Base-by-base conservation (phyloP, 2,888 invertebrate species). In the Apeira syringaria region DNA sequence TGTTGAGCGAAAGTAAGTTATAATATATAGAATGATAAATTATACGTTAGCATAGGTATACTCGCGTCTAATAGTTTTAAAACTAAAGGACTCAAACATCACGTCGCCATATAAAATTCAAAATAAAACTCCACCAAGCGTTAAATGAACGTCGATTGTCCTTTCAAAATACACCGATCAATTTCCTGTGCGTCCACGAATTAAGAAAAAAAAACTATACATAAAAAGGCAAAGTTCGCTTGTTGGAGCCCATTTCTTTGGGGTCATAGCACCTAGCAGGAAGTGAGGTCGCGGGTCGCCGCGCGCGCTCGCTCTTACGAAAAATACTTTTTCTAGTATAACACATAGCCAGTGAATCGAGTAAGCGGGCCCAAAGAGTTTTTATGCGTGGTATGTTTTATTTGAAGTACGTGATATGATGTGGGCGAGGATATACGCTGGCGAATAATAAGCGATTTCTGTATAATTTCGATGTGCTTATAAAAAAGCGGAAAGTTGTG, bases 251-350 rank as follows among this genome's bases (percentile, higher is more conserved):
- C 80, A 85, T 84, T 87, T 87, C 83, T 83, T 80, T 62, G 86
- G 84, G 88, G 88, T 88, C 89, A 87, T 85, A 87, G 88, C 87
- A 88, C 89, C 88, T 77, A 76, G 74, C 84, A 84, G 88, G 88
- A 89, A 87, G 70, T 68, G 40, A 49, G 76, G 87, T 78, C 73
- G 77, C 86, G 88, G 88, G 88, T 89, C 88, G 89, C 64, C 76
- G 84, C 63, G 64, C 72, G 69, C 77, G 81, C 64, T 59, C 77
- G 69, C 24, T 80, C 84, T 82, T 80, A 83, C 84, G 82, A 87
- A 87, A 87, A 85, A 84, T 85, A 74, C 80, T 80, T 40, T 80
- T 33, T 35, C 35, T 35, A 76, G 69, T 78, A 80, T 75, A 80
- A 80, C 80, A 78, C 72, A 73, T 74, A 73, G 55, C 60, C 71